Conservation (phyloP, 2,113 vertebrate species). For the Chaetodon trifascialis region DNA sequence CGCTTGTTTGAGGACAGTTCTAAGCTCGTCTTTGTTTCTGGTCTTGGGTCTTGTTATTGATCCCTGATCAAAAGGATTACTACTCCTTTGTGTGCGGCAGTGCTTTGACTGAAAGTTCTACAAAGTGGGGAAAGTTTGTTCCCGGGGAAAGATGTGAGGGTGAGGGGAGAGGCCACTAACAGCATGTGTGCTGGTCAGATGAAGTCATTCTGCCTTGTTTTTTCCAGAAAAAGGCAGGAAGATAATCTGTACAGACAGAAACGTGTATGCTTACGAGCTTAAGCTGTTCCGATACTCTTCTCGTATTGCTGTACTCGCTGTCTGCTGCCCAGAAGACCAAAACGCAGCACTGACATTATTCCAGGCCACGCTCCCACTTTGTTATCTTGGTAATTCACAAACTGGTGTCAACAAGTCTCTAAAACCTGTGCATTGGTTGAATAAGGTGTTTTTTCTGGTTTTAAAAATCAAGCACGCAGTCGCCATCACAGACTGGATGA, state of each 20-base stretch:
- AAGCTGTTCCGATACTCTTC: background rate
- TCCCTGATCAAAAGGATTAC: slow-evolving; percentile 31
- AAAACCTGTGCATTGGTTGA: background rate
- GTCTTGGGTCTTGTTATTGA: slow-evolving; percentile 29
- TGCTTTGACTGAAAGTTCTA: background rate
- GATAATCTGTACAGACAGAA: background rate
- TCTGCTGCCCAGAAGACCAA: background rate
- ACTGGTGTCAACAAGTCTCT: background rate
- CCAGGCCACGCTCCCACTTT: background rate
- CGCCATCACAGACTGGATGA: background rate
- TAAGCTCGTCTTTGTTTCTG: slow-evolving; percentile 13
- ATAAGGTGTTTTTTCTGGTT: background rate
- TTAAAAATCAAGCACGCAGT: too few species aligned
- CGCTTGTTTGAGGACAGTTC: slow-evolving; percentile 25
- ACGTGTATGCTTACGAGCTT: background rate
- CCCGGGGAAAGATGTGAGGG: background rate
- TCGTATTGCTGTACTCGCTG: background rate
- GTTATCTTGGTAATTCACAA: background rate
- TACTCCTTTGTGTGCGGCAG: background rate
- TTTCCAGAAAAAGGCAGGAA: background rate
- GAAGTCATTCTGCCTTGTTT: background rate
- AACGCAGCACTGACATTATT: background rate
- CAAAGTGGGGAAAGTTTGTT: background rate
- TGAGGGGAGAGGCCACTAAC: background rate
- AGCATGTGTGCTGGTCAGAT: background rate